Percentiles rank a stretch among this genome's conserved stretches.
Evolutionary conservation across 2,888 invertebrate species (phyloP).

Genomic region (Siphlonurus alternatus): DNA sequence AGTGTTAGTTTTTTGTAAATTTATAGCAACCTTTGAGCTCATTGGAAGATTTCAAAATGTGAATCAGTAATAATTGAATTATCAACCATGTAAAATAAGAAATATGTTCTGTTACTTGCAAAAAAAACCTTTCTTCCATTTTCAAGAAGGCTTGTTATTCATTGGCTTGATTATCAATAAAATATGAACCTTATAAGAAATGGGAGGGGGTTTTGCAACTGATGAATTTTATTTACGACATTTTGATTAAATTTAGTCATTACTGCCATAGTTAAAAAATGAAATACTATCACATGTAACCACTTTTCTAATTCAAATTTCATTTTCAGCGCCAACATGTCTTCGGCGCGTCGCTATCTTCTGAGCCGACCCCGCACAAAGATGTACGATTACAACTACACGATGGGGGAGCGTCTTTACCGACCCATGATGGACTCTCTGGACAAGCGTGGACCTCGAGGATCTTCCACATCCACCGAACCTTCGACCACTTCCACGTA

Average conservation of each 20-base stretch:
- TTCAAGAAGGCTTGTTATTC: too few relatives aligned
- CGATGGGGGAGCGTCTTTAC: slow-evolving; percentile 70
- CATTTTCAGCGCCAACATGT: neutral
- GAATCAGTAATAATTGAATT: too few relatives aligned
- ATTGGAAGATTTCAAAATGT: too few relatives aligned
- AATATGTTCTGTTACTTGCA: too few relatives aligned
- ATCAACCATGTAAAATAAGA: too few relatives aligned
- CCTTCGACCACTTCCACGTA: slow-evolving; percentile 24
- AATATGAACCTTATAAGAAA: neutral
- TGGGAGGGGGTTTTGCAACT: neutral
- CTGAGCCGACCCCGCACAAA: slow-evolving; percentile 51
- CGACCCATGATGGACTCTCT: slow-evolving; percentile 56
- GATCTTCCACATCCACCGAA: slow-evolving; percentile 19
- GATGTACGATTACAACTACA: slow-evolving; percentile 73
- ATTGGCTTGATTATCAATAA: neutral
- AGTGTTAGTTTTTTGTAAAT: too few relatives aligned
- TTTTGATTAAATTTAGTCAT: too few relatives aligned
- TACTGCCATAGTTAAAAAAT: neutral
- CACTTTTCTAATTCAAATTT: neutral
- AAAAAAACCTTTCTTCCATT: too few relatives aligned
- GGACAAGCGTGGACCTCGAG: slow-evolving; percentile 41
- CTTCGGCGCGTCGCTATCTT: slow-evolving; percentile 8
- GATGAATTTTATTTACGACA: neutral
- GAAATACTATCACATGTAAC: neutral
- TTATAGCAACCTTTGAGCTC: too few relatives aligned